Percentiles rank a stretch among this genome's conserved stretches.
Conservation (phyloP, 1,140 invertebrate species). For the Liolophura sinensis region DNA sequence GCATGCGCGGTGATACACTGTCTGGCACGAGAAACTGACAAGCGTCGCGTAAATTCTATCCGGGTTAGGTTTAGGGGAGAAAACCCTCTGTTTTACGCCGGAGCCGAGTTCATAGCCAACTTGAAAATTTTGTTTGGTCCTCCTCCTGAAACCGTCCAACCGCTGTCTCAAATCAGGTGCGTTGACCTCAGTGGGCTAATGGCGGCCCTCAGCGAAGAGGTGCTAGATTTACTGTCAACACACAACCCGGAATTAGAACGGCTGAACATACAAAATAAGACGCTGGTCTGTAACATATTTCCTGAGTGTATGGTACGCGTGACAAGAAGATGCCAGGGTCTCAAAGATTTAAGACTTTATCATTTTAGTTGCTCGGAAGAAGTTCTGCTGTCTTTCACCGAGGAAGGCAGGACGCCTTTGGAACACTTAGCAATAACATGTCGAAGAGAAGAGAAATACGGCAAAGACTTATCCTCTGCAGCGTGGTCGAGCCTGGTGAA, state of each 20-base stretch:
- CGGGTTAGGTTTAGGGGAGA: conserved; percentile 28
- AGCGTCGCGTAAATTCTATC: conserved; percentile 23
- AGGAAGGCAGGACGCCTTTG: conserved; percentile 23
- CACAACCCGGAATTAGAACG: conserved; percentile 38
- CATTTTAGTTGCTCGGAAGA: conserved; percentile 41
- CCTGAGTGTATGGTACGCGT: conserved; percentile 28
- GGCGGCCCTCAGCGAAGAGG: conserved; percentile 33
- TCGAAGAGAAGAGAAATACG: conserved; percentile 40
- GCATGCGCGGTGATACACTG: no score
- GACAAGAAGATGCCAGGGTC: conserved; percentile 30
- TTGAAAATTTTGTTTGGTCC: conserved; percentile 27
- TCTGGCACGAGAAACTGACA: neutral
- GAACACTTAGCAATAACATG: conserved; percentile 36
- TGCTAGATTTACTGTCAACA: conserved; percentile 37
- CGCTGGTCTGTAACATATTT: conserved; percentile 37
- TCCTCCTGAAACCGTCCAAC: neutral
- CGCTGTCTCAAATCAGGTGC: conserved; percentile 14
- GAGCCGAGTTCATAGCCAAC: conserved; percentile 30
- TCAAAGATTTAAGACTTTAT: conserved; percentile 36
- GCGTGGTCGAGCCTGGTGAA: conserved; percentile 31
- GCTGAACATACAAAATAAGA: conserved; percentile 45
- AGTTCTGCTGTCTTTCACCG: conserved; percentile 31
- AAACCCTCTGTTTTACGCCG: conserved; percentile 43
- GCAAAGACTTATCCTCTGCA: conserved; percentile 27
- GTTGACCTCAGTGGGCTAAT: conserved; percentile 39